Conservation (phyloP, 1,140 invertebrate species). For the Micrasema minimum region DNA sequence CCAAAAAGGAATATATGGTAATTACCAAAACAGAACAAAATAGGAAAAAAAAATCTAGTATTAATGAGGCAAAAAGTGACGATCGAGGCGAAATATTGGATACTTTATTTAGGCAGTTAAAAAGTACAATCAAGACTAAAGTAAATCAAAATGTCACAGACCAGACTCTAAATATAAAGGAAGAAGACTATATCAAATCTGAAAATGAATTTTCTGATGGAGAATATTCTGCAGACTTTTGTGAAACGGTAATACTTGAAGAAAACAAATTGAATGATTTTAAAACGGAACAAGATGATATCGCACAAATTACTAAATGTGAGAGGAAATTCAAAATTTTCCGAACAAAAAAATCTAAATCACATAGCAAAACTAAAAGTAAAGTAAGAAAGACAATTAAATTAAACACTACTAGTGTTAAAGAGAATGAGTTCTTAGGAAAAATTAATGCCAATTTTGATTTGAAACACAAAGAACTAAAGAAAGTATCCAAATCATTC, state of each 20-base stretch:
- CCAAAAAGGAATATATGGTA: constrained; percentile 11
- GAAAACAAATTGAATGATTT: neutral
- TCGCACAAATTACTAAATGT: neutral
- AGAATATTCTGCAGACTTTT: constrained; percentile 18
- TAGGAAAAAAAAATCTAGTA: too few relatives aligned
- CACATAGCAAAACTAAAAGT: neutral
- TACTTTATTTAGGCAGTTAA: too few relatives aligned
- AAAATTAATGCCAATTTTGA: neutral
- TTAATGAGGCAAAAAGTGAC: too few relatives aligned
- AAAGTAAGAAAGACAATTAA: too few relatives aligned
- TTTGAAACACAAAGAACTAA: neutral
- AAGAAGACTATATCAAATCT: constrained; percentile 16
- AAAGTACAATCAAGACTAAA: too few relatives aligned
- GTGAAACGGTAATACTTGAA: too few relatives aligned
- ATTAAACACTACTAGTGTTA: too few relatives aligned
- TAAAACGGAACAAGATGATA: neutral
- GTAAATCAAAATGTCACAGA: too few relatives aligned
- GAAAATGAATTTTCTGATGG: constrained; percentile 29
- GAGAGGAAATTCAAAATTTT: constrained; percentile 1
- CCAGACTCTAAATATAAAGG: constrained; percentile 3
- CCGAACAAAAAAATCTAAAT: neutral
- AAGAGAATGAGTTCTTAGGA: neutral
- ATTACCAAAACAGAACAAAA: too few relatives aligned
- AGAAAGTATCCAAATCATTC: constrained; percentile 33
- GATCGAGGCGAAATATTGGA: too few relatives aligned